Conservation (phyloP, 2,113 vertebrate species). For the Prunella fulvescens region DNA sequence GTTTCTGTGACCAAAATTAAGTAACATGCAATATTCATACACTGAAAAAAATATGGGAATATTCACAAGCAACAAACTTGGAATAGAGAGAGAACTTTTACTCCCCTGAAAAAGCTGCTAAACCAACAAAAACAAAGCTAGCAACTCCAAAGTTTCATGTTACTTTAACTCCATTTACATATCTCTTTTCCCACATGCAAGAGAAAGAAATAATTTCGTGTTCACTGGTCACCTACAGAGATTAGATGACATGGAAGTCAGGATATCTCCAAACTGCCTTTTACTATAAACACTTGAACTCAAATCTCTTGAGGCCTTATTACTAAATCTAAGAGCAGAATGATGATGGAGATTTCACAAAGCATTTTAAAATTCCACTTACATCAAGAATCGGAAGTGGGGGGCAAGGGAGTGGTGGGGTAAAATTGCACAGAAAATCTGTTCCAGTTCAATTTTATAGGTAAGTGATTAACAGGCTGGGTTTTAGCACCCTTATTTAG, state of each 20-base stretch:
- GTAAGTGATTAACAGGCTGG: neutral
- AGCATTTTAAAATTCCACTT: neutral
- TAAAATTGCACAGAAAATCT: neutral
- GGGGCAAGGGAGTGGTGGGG: rapidly evolving
- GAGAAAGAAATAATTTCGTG: neutral
- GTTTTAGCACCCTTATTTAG: neutral
- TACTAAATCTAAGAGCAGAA: neutral
- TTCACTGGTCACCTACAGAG: neutral
- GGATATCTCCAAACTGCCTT: neutral
- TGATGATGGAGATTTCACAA: neutral
- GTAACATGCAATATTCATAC: neutral
- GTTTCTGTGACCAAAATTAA: neutral
- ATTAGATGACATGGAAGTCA: neutral
- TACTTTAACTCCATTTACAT: neutral
- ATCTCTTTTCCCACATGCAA: neutral
- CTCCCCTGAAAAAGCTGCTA: neutral
- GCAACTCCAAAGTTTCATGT: neutral
- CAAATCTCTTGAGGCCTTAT: neutral
- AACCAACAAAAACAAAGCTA: neutral
- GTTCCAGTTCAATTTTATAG: neutral
- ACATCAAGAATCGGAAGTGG: neutral
- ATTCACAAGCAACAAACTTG: neutral
- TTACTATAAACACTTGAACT: neutral
- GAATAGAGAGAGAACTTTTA: neutral
- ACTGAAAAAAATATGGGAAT: neutral